Evolutionary conservation across 2,888 invertebrate genomes (phyloP), one percentile per base, ranked within the genome.

Genomic region (Eristalis pertinax): DNA sequence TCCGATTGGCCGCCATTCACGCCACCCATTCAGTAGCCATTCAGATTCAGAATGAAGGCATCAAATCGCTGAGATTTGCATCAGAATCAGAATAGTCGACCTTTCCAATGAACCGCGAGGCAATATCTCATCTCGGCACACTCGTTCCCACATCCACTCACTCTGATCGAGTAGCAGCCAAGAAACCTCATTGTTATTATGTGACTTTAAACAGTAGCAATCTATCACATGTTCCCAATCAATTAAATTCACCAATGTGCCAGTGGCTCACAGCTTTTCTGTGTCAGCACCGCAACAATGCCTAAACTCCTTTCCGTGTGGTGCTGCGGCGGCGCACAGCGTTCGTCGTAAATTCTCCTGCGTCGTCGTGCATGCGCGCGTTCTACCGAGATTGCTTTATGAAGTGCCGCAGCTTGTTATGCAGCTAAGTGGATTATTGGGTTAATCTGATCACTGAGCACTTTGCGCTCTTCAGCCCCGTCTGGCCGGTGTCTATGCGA

Each of bases 391-490:
- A 50, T 73, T 76, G 67, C 41, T 76, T 85, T 85, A 85, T 81
- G 75, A 85, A 85, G 84, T 85, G 84, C 81, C 68, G 81, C 63
- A 73, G 67, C 81, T 85, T 76, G 84, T 84, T 76, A 72, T 58
- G 67, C 76, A 60, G 70, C 63, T 84, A 85, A 85, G 84, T 85
- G 84, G 84, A 81, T 76, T 81, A 84, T 72, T 84, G 84, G 84
- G 76, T 84, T 84, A 76, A 72, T 81, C 72, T 76, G 58, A 72
- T 81, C 81, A 50, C 63, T 58, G 26, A 38, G 43, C 67, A 58
- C 50, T 72, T 65, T 43, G 65, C 19, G 35, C 60, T 43, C 65
- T 60, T 4, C 35, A 63, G 56, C 41, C 11, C 13, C 75, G 84
- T 80, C 84, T 84, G 62, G 70, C 3, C 43, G 67, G 50, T 76